A percentile compares a stretch with the other conserved stretches of the same genome.
phyloP scores from a whole-genome alignment of 2,797 vertebrate genomes.

The Glossophaga mutica region DNA sequence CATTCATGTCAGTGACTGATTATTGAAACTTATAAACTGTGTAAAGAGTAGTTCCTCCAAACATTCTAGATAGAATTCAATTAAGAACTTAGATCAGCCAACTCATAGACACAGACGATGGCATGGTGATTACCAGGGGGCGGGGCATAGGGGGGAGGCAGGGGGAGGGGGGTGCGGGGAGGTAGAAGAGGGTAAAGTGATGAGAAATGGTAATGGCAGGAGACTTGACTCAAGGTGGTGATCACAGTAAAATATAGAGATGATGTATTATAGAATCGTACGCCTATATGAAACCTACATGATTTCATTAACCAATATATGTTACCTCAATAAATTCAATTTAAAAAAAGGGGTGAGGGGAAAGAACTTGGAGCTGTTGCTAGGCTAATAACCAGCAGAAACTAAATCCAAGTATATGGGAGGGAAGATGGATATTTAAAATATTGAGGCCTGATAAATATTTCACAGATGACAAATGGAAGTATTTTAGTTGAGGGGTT shows the following conservation, averaged over 20 bases:
- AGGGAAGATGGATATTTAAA: background rate
- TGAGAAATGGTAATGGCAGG: background rate
- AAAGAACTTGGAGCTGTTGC: background rate
- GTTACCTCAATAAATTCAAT: background rate
- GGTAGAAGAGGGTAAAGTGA: background rate
- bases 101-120: background rate
- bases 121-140: background rate
- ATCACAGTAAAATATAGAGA: background rate
- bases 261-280: background rate
- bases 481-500: background rate
- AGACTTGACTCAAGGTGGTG: background rate
- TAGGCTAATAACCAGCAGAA: constrained; percentile 42
- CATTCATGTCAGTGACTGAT: background rate
- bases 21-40: constrained; percentile 24
- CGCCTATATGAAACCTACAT: background rate
- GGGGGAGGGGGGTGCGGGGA: too few relatives aligned
- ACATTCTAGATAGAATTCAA: constrained; percentile 1
- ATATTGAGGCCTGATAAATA: background rate
- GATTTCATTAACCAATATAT: background rate
- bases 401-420: background rate
- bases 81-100: background rate
- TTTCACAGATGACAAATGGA: constrained; percentile 7
- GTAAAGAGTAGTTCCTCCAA: constrained; percentile 32
- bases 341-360: background rate
- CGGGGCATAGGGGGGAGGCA: too few relatives aligned